These are phyloP conservation scores for Buphagus erythrorhynchus DNA, from an alignment of 2,797 vertebrate species.

Conservation along the genomic window DNA sequence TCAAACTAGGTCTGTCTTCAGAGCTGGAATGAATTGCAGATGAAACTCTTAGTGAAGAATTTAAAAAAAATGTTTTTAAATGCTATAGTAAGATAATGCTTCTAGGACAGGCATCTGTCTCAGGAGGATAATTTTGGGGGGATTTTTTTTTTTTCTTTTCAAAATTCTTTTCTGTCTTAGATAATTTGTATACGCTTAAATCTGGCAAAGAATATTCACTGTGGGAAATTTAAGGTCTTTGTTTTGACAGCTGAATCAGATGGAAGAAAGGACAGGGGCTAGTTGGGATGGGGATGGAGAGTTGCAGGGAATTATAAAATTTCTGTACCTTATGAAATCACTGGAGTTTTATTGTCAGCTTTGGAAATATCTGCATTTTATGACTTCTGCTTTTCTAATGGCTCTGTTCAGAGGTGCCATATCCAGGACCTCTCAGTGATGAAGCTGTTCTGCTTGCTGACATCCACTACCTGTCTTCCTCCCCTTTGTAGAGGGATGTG, in stretches of 20 bases:
- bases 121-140: neutral
- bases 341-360: neutral
- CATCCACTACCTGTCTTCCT: neutral
- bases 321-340: neutral
- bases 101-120: neutral
- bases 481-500: neutral
- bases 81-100: neutral
- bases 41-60: neutral
- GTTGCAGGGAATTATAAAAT: neutral
- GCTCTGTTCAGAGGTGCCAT: neutral
- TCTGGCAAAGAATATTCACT: neutral
- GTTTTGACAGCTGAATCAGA: neutral
- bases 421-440: neutral
- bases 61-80: neutral
- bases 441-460: neutral
- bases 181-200: neutral
- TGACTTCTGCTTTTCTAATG: neutral
- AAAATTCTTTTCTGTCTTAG: neutral
- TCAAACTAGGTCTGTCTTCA: neutral
- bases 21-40: neutral
- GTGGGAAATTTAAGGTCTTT: neutral
- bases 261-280: neutral
- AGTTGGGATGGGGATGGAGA: neutral
- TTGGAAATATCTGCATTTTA: neutral
- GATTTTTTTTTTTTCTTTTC: neutral